Evolutionary conservation across 2,888 invertebrate species (phyloP), one percentile per base, ranked within the genome.

Genomic region (Mesochorus sp.): DNA sequence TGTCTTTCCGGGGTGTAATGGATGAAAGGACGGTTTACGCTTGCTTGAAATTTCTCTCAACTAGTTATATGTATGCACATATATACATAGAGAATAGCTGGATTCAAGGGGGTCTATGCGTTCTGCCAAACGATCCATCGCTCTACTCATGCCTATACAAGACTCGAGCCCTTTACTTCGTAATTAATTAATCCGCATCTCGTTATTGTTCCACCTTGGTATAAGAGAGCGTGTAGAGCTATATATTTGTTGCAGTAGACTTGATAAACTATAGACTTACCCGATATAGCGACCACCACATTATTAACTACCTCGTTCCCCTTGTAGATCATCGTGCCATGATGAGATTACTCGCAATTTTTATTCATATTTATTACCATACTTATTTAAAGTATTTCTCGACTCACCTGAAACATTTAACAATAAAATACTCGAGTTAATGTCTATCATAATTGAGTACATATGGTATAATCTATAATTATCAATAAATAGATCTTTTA

Each of bases 1-100:
- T 89, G 87, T 88, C 85, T 75, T 79, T 61, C 82, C 81, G 78
- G n/a, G n/a, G 79, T 83, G 84, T 89, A 89, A 89, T 89, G 85
- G 87, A 89, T 89, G 88, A 88, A 88, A 86, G 84, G 85, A 86
- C 85, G 83, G 85, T 61, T 70, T 66, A 61, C 61, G 51, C 75
- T 75, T 64, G 71, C 61, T 55, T 49, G 59, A 14, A 75, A 24
- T 53, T 34, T 71, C 68, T 71, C 57, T 51, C 19, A 39, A 19
- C 6, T 21, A 51, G 34, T 31, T 26, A 14, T 28, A 53, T 28
- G 19, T 10, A 10, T 49, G 24, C 24, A 10, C n/a, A 53, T 2
- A 31, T 8, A n/a, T 34, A 55, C 34, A 55, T 12, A 62, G n/a
- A 39, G 59, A 24, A 12, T 26, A 49, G 37, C 53, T 61, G 53